Percentiles rank a stretch among this genome's conserved stretches.
Evolutionary conservation across 2,888 invertebrate species (phyloP).

Genomic region (Keiferia lycopersicella): DNA sequence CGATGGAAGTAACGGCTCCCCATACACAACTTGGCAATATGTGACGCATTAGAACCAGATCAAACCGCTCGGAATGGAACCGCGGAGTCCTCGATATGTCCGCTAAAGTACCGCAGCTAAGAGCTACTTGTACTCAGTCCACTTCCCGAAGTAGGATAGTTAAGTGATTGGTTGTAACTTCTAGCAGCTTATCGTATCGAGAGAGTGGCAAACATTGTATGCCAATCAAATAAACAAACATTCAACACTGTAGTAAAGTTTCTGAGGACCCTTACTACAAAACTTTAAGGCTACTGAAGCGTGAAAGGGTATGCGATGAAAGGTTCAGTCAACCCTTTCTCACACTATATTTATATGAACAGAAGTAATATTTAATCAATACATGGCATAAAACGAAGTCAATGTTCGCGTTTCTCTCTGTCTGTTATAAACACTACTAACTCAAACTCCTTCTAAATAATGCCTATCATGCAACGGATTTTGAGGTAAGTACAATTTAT

Average conservation of each 20-base stretch:
- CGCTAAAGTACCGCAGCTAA: conserved; percentile 5
- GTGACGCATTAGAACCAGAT: conserved; percentile 13
- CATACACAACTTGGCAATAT: background rate
- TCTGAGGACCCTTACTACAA: background rate
- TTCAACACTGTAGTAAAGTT: background rate
- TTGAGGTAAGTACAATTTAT: no score
- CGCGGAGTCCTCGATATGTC: conserved; percentile 10
- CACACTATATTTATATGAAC: no score
- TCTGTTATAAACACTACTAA: no score
- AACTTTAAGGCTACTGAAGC: background rate
- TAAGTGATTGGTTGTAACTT: conserved; percentile 15
- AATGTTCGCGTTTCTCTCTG: no score
- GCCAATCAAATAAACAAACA: background rate
- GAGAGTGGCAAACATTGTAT: conserved; percentile 11
- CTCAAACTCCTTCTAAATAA: no score
- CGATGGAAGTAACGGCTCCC: background rate
- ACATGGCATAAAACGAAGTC: no score
- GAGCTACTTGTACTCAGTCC: background rate
- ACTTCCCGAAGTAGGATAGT: background rate
- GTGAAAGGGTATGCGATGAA: background rate
- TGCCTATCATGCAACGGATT: no score
- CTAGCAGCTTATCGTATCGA: conserved; percentile 1
- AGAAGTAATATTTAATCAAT: no score
- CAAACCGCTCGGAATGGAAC: background rate
- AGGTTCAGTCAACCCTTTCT: background rate